A percentile compares a stretch with the other conserved stretches of the same genome.
Evolutionary conservation across 2,797 vertebrate genomes (phyloP).

Genomic region (Crypturellus tataupa): DNA sequence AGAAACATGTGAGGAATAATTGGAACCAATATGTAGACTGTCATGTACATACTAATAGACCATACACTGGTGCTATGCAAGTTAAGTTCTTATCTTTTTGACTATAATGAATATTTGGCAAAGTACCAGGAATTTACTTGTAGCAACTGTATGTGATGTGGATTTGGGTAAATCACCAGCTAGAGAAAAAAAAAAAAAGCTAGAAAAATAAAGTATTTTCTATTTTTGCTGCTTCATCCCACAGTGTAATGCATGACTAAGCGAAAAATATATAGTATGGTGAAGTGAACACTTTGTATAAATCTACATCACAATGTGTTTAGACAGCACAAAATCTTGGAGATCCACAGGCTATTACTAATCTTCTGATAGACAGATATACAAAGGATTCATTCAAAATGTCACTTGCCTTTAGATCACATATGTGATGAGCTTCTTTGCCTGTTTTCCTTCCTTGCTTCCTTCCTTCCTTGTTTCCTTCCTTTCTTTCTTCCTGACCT

Average conservation of each 20-base stretch:
- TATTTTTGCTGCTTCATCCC: neutral
- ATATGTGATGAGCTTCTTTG: neutral
- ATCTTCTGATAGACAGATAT: neutral
- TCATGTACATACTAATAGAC: neutral
- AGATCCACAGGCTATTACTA: neutral
- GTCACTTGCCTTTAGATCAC: neutral
- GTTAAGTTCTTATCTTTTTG: neutral
- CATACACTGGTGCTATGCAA: fast-evolving
- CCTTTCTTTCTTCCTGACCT: no score
- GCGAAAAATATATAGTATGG: neutral
- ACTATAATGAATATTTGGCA: neutral
- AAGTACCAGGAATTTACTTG: neutral
- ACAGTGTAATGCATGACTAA: fast-evolving
- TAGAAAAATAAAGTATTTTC: neutral
- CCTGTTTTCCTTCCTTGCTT: neutral
- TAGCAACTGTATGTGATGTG: neutral
- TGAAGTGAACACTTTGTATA: neutral
- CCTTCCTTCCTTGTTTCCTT: no score
- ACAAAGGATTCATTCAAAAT: neutral
- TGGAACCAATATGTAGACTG: fast-evolving
- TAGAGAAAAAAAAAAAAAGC: neutral
- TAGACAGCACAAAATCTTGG: neutral
- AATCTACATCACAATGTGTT: neutral
- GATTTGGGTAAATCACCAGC: neutral
- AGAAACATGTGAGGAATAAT: neutral